Base-by-base conservation (phyloP, 2,888 invertebrate genomes). In the Drosophila mayaguana region DNA sequence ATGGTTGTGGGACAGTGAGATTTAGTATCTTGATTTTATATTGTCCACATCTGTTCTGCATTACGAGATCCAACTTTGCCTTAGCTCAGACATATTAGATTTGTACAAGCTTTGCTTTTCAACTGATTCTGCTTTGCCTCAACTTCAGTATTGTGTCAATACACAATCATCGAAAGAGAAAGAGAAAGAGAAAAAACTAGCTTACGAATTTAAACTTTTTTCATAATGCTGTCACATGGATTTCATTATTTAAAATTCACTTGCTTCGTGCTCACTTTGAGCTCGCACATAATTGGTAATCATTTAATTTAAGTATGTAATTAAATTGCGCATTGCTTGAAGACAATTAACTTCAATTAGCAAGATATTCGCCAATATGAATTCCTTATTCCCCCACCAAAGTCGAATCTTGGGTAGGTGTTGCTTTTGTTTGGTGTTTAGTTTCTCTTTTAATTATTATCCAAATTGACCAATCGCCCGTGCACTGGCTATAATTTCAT, bases 401-500 rank as follows among this genome's bases (percentile, higher is more conserved):
- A 3, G n/a, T 7, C 12, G 6, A 6, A 4, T 28, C 20, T 62
- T 36, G 5, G 25, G 38, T 18, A 38, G 60, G 22, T 25, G 12
- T 12, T 46, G 28, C n/a, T 38, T 60, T 34, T 38, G 20, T 54
- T 63, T 20, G 25, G 38, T 22, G 38, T 12, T 40, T 12, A 36
- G 11, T 20, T 28, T 20, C 43, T 14, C 25, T 20, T 50, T 42
- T 42, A n/a, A 62, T 63, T 53, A 67, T 62, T 61, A 62, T 51
- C 46, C 43, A 68, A 40, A 25, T 28, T 54, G 38, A 22, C 11
- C 36, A 18, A 32, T n/a, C 32, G 3, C 22, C 32, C 46, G 11
- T 5, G 14, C 45, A 18, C 50, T 50, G 34, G 25, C 16, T 48
- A 28, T 32, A n/a, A 40, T 54, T 25, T 28, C 14, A 18, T 22